Evolutionary conservation across 2,113 vertebrate species (phyloP).

Genomic region (Cyanistes caeruleus): DNA sequence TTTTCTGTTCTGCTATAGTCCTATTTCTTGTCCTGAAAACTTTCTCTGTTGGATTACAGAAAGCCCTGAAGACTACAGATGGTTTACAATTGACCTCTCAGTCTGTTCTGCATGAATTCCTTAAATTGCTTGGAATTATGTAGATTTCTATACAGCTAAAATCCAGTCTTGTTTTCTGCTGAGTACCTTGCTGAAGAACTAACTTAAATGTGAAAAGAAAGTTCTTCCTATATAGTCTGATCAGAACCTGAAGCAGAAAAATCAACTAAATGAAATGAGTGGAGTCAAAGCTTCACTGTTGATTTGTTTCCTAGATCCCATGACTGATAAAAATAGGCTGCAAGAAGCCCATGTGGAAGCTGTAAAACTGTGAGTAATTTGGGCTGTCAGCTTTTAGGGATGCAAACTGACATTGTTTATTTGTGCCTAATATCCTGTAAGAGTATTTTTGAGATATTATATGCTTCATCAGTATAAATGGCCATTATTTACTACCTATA

Average conservation of each 20-base stretch:
- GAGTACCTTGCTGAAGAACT: background rate
- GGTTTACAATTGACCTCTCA: background rate
- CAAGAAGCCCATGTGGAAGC: background rate
- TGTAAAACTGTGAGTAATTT: background rate
- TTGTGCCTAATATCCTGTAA: background rate
- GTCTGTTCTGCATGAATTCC: background rate
- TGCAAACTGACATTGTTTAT: background rate
- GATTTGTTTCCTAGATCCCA: background rate
- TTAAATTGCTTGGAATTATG: background rate
- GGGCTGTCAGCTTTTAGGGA: background rate
- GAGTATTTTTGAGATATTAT: background rate
- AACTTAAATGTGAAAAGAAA: background rate
- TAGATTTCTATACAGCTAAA: background rate
- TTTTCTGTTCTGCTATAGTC: background rate
- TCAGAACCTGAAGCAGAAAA: background rate
- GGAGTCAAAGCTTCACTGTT: background rate
- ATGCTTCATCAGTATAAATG: background rate
- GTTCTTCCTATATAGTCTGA: background rate
- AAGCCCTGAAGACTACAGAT: background rate
- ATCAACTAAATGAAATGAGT: background rate
- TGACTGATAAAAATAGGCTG: background rate
- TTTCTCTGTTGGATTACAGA: background rate
- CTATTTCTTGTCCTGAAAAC: background rate
- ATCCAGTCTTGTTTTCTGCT: background rate
- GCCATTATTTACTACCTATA: background rate